Base-by-base conservation (phyloP, 2,113 vertebrate species). In the Lophura nycthemera region DNA sequence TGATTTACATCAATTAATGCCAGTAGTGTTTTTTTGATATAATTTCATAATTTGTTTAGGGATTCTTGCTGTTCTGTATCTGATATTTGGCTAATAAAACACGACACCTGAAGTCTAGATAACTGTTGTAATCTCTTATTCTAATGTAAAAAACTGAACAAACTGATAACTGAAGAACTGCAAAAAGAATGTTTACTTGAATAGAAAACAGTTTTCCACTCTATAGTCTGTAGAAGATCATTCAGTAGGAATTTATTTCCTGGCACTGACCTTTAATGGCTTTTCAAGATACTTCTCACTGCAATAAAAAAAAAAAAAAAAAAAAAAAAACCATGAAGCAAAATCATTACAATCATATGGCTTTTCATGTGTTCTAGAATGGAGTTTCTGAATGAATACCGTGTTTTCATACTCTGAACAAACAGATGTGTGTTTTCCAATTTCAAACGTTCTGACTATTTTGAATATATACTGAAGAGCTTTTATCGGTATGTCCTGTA, bases 301-400 rank as follows among this genome's bases (percentile, higher is more conserved):
- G 24, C 22, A 85, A 88, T 42, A 47, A 89, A 95, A 90, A 24
- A 11, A 47, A 47, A 47, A 24, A 24, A 48, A 6, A 36, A 48
- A 12, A 24, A 3, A 10, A 47, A 65, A 29, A 50, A 24, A 36
- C 36, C 1, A 3, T 18, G 20, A 30, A 67, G 8, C 32, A 81
- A 43, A 71, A 65, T 64, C 66, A 42, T 40, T 72, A 19, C 21
- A 93, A 75, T 94, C 93, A 92, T 83, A 81, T 94, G 95, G 66
- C 52, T 95, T 86, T 86, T 59, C 88, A 87, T 34, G 63, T 84
- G 78, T 61, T 79, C 38, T 69, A 24, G 29, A 87, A 70, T 1
- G 1, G 7, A 75, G 9, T 3, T 86, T 57, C 78, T 61, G 61
- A 96, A 90, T 94, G 59, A 86, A 66, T 70, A 56, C 40, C 29